Base-by-base conservation (phyloP, 2,888 invertebrate genomes). In the Caenorhabditis sp. region DNA sequence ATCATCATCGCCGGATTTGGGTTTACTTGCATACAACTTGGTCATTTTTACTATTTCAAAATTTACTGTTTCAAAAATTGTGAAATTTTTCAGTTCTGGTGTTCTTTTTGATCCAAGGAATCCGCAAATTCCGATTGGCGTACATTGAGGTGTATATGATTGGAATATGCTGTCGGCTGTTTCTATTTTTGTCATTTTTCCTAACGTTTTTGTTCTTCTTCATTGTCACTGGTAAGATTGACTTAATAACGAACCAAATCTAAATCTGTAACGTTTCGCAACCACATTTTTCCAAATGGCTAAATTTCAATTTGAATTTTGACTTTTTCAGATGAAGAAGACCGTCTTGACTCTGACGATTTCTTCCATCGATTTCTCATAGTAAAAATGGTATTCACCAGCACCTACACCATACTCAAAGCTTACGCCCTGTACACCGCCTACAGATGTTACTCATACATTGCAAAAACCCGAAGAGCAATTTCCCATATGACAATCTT, bases 371-470 rank as follows among this genome's bases (percentile, higher is more conserved):
- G 76, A 9, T 78, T 77, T 18, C 50, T 77, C 0, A 47, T 56
- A 20, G 9, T 83, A 22, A 85, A 85, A 60, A 65, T 84, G 51
- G 40, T 64, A 8, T 82, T 83, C 51, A 77, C 80, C 4, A 61
- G 61, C 5, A 47, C 65, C 22, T 82, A 82, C 62, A 78, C 82
- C 9, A 20, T 82, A 6, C 47, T 85, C 6, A 85, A 85, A 53
- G 53, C 65, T 3, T 85, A 76, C 53, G 85, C 82, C 1, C 26
- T 85, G 1, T 68, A 80, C 55, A 79, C 65, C 0, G 72, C 79
- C 0, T 80, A 82, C 47, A 60, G 80, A 26, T 85, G 85, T 50
- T 85, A 82, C 58, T 67, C 68, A 18, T 85, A 83, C 44, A 83
- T 85, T 37, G 74, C 77, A 3, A 60, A 67, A 60, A 85, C 85